phyloP scores from a whole-genome alignment of 2,797 vertebrate species.

The Anisognathus igniventris region DNA sequence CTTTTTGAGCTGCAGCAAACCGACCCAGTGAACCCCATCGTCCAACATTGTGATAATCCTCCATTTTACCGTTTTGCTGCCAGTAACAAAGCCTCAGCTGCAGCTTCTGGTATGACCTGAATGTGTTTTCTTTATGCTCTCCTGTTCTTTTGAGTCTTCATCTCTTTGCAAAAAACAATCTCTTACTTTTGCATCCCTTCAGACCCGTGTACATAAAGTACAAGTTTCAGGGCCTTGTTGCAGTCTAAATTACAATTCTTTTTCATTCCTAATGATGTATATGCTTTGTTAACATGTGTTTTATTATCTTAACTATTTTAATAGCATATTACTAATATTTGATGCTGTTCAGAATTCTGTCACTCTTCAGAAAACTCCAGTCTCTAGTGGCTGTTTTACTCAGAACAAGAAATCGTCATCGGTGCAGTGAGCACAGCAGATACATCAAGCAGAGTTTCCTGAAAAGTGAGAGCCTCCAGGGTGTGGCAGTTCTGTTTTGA shows the following conservation, averaged over 20 bases:
- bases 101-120: conserved; percentile 85
- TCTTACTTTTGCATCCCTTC: neutral
- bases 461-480: neutral
- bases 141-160: neutral
- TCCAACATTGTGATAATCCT: conserved; percentile 95
- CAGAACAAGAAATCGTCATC: neutral
- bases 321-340: neutral
- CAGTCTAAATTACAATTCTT: neutral
- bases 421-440: neutral
- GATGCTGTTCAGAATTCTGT: neutral
- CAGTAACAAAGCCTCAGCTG: conserved; percentile 92
- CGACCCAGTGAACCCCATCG: conserved; percentile 95
- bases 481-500: neutral
- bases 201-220: neutral
- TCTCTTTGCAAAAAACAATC: neutral
- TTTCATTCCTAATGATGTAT: neutral
- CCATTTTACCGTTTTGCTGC: conserved; percentile 96
- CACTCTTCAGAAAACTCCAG: neutral
- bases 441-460: neutral
- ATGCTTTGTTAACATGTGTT: neutral
- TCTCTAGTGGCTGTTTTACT: neutral
- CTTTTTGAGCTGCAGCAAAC: conserved; percentile 98
- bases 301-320: neutral
- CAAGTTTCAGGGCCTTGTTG: neutral
- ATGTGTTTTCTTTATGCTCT: neutral